Conservation (phyloP, 2,113 vertebrate genomes). For the Emberiza fucata region DNA sequence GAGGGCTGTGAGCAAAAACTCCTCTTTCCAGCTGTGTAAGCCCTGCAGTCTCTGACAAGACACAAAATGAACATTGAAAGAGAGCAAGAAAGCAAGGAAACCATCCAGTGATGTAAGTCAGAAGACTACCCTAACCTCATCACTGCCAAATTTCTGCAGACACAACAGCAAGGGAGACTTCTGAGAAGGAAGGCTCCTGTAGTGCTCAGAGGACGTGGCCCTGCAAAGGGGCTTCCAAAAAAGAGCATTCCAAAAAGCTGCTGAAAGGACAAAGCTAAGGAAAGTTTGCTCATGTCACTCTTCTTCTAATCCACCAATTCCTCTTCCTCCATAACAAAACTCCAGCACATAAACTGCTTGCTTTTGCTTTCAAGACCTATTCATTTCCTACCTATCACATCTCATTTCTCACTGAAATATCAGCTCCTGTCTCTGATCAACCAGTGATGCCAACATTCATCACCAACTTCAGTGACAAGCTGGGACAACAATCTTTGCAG, state of each 20-base stretch:
- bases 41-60: not conserved
- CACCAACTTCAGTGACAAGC: conserved; percentile 46
- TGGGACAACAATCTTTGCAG: conserved; percentile 55
- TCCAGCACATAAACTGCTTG: not conserved
- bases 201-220: not conserved
- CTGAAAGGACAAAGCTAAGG: not conserved
- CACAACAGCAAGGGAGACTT: not conserved
- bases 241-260: not conserved
- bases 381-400: conserved; percentile 32
- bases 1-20: not conserved
- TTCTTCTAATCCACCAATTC: not conserved
- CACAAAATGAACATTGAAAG: not conserved
- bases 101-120: not conserved
- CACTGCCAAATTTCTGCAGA: not conserved
- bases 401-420: conserved; percentile 45
- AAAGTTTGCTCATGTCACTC: not conserved
- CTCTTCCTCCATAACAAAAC: not conserved
- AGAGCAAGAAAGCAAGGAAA: not conserved
- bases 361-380: conserved; percentile 6
- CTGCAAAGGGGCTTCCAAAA: not conserved
- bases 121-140: not conserved
- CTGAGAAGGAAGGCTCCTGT: not conserved
- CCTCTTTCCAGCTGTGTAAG: not conserved
- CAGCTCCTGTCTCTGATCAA: conserved; percentile 40
- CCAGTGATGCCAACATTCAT: conserved; percentile 50